Conservation (phyloP, 2,797 vertebrate species). For the Manis crassicaudata region DNA sequence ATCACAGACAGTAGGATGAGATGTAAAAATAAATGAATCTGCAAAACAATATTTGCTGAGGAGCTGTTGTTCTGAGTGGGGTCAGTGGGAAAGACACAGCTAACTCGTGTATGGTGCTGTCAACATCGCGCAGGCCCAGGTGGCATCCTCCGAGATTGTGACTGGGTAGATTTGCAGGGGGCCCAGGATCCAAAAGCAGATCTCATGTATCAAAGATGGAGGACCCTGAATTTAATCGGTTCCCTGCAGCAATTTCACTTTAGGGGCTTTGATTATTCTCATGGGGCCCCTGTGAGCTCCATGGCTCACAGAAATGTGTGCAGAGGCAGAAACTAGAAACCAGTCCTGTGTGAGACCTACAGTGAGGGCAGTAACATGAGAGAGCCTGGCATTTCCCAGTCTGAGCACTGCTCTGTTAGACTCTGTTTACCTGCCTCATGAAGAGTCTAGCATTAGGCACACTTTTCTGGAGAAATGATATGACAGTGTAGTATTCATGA, state of each 20-base stretch:
- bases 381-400: not conserved
- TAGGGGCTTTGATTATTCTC: not conserved
- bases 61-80: not conserved
- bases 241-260: not conserved
- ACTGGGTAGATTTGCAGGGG: not conserved
- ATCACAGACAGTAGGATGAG: constrained; percentile 40
- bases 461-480: constrained; percentile 20
- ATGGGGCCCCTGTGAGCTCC: not conserved
- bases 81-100: not conserved
- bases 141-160: not conserved
- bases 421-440: not conserved
- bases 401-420: not conserved
- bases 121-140: too few species aligned
- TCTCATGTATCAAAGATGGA: not conserved
- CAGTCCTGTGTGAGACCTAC: rapidly evolving
- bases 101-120: rapidly evolving
- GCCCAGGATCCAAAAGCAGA: not conserved
- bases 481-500: not conserved
- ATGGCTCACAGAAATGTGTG: not conserved
- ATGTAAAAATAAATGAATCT: constrained; percentile 69
- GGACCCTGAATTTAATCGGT: not conserved
- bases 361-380: not conserved
- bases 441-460: not conserved
- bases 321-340: not conserved
- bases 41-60: not conserved